Evolutionary conservation across 2,113 vertebrate genomes (phyloP), one percentile per base, ranked within the genome.

Genomic region (Fukomys damarensis): DNA sequence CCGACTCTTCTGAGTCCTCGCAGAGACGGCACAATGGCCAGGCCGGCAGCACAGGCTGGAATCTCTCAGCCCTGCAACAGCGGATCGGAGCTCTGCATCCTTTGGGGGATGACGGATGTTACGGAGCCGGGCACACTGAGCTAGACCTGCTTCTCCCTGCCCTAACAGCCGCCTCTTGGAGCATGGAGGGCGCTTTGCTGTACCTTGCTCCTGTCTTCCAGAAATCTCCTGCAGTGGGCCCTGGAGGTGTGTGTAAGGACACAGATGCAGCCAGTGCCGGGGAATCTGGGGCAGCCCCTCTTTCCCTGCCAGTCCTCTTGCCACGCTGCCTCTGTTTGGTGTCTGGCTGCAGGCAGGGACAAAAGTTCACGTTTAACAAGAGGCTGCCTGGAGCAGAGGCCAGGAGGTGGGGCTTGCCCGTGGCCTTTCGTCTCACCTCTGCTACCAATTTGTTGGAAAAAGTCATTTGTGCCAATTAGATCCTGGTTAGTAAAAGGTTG

Each of bases 401-500:
- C 91, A 87, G 46, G 56, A 80, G 54, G 66, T 41, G 3, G 32
- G 46, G 13, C 61, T 63, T 7, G 1, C 30, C 22, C 7, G 20
- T 72, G 58, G 66, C n/a, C 59, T 86, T n/a, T 12, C 0, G 17
- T 8, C 52, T 90, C n/a, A 32, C 43, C 52, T 58, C 84, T 90
- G 94, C 80, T 84, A 90, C 91, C 68, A 92, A 81, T 49, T 95
- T 79, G 49, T 54, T 82, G 41, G 72, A 14, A 43, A 59, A 83
- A 96, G 85, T 84, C 86, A 83, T 89, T 65, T 86, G 90, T 95
- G 92, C 94, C 95, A 79, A 89, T 92, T 96, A 97, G 87, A 63
- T 35, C 12, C 66, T 63, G 68, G 59, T 86, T 86, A 76, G 91
- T 43, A 86, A 65, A 68, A 58, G n/a, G 61, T 0, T 90, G 38